Evolutionary conservation across 2,888 invertebrate species (phyloP), one percentile per base, ranked within the genome.

Genomic region (Operophtera brumata): DNA sequence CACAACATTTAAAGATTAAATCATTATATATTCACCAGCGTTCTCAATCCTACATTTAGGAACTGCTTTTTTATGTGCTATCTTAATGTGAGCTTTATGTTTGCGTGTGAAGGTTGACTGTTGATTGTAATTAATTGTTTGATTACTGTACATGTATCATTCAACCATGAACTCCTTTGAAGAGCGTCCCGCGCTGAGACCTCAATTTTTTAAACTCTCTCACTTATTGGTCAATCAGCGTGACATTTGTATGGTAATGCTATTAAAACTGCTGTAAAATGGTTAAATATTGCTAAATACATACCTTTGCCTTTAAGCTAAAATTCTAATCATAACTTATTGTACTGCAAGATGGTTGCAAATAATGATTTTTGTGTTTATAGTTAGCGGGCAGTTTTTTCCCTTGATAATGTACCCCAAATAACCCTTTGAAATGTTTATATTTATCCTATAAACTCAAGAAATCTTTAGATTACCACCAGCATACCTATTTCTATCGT

Each of bases 101-200:
- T 70, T 41, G 44, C 52, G 67, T 41, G 26, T 60, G 64, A 86
- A 75, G 77, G 73, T 66, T 57, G 61, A 77, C 68, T 82, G 62
- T 73, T 55, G 53, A 67, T 67, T 51, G 53, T 49, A 49, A 55
- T 52, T 40, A 57, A 64, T 65, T 68, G 69, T 73, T 78, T 74
- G 70, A 79, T 77, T 73, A 79, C 77, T 77, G 81, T 84, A 84
- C 85, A 87, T 86, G 82, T 84, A 82, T 80, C 81, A 83, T 85
- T 86, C 87, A 89, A 89, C 88, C 88, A 87, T 89, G 88, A 89
- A 87, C 88, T 86, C 84, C 86, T 87, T 86, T 75, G 87, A 85
- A 83, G 84, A 86, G 77, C 86, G 84, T 85, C 87, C 85, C 83
- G 86, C 85, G 83, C 76, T 77, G 77, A 87, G 87, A 87, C 89